Evolutionary conservation across 2,888 invertebrate genomes (phyloP), one percentile per base, ranked within the genome.

Genomic region (Helicoverpa assulta): DNA sequence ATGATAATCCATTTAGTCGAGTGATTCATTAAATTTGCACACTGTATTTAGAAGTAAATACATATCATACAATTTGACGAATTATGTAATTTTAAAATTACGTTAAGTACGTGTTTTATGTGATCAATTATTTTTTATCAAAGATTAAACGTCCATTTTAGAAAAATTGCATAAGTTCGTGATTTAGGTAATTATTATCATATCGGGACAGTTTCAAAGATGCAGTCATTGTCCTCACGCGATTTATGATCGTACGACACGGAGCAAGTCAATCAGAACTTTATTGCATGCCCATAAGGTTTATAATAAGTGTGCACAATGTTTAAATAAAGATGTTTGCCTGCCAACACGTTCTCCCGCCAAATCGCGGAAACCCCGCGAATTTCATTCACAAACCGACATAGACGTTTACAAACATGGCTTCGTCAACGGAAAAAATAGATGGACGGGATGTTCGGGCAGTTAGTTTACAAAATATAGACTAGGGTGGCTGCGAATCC

Each of bases 351-450:
- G 83, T 82, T 84, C 85, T 90, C 91, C 90, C 91, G 91, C 91
- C 89, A 89, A 90, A 90, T 93, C 87, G 88, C 93, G 95, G 94
- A 95, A 95, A 93, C 87, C 83, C 89, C 90, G 92, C 91, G 89
- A 93, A 95, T 92, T 94, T 94, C 95, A 95, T 95, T 95, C 91
- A 95, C 89, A 79, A 90, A 91, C 91, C 91, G 93, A 83, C 86
- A 88, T 79, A 67, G 73, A 81, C 84, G 91, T 95, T 95, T 95
- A 95, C 94, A 94, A 95, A 95, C 93, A 95, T 90, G 87, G 89
- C 88, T 85, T 83, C 86, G 86, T 76, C 85, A 88, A 88, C 93
- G 95, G 95, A 95, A 95, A 95, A 95, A 95, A 95, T 95, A 94
- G 88, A 86, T 85, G 83, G 90, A 93, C 95, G 94, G 95, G 95